Conservation (phyloP, 2,113 vertebrate species). For the Myodes glareolus region DNA sequence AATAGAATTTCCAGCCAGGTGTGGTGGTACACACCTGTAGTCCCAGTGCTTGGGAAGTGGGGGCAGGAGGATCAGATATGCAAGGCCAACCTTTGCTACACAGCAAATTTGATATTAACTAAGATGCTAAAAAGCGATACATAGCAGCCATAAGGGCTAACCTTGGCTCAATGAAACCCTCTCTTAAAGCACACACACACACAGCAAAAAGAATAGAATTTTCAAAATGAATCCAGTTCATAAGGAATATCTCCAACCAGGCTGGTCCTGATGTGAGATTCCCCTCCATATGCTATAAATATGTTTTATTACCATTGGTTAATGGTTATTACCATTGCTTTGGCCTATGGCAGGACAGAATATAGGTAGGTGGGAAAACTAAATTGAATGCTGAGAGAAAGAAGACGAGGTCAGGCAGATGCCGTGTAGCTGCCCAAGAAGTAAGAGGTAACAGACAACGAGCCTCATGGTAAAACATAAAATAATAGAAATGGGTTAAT, state of each 20-base stretch:
- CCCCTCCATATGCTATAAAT: too few relatives aligned
- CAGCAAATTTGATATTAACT: not conserved
- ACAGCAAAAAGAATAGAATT: not conserved
- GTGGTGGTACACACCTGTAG: not conserved
- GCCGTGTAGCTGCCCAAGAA: too few relatives aligned
- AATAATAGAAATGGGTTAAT: too few relatives aligned
- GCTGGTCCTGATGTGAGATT: too few relatives aligned
- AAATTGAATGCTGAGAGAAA: too few relatives aligned
- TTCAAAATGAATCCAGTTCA: not conserved
- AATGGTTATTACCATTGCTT: too few relatives aligned
- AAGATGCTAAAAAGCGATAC: not conserved
- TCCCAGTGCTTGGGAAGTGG: not conserved
- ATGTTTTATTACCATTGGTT: too few relatives aligned
- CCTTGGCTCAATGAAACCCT: not conserved
- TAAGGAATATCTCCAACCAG: rapidly evolving
- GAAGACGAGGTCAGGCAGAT: too few relatives aligned
- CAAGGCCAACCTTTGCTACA: not conserved
- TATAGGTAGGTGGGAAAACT: too few relatives aligned
- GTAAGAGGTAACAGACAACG: too few relatives aligned
- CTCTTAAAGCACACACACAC: not conserved
- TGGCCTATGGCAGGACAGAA: too few relatives aligned
- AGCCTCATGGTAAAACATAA: too few relatives aligned
- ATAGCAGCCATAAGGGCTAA: not conserved
- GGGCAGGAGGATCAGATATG: not conserved
- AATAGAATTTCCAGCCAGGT: not conserved